Percentiles rank a stretch among this genome's conserved stretches.
These are phyloP conservation scores for Labroides dimidiatus DNA, from an alignment of 2,797 vertebrate species.

Conservation along the genomic window DNA sequence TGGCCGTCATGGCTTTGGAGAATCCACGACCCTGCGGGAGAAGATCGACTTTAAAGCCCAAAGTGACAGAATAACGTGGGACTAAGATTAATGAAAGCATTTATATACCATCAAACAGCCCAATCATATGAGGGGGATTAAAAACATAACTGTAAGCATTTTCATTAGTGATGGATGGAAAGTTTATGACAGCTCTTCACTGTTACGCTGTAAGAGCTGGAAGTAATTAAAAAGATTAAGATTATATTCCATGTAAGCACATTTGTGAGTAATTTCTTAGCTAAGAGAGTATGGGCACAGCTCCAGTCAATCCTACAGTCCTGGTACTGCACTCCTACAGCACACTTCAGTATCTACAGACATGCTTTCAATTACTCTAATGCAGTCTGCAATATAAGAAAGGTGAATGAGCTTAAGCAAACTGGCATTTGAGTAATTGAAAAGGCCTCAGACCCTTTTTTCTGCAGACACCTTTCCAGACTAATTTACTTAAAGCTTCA, in stretches of 20 bases:
- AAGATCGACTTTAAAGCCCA: constrained; percentile 21
- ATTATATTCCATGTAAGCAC: constrained; percentile 44
- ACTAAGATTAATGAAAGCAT: constrained; percentile 21
- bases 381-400: constrained; percentile 36
- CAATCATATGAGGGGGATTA: constrained; percentile 20
- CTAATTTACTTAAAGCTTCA: constrained; percentile 33
- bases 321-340: constrained; percentile 29
- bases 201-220: constrained; percentile 24
- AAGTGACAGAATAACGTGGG: constrained; percentile 11
- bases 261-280: constrained; percentile 37
- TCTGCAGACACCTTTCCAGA: constrained; percentile 6
- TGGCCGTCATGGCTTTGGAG: constrained; percentile 94
- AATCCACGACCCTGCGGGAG: constrained; percentile 91
- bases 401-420: constrained; percentile 46
- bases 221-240: constrained; percentile 61
- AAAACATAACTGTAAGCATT: constrained; percentile 33
- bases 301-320: constrained; percentile 44
- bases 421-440: constrained; percentile 30
- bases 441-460: constrained; percentile 27
- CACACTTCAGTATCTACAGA: constrained; percentile 28
- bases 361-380: constrained; percentile 58
- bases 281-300: constrained; percentile 38
- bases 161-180: constrained; percentile 47
- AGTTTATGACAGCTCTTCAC: constrained; percentile 34
- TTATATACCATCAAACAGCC: constrained; percentile 27